A percentile compares a stretch with the other conserved stretches of the same genome.
Conservation (phyloP, 2,797 vertebrate species). For the Chaunax sp. region DNA sequence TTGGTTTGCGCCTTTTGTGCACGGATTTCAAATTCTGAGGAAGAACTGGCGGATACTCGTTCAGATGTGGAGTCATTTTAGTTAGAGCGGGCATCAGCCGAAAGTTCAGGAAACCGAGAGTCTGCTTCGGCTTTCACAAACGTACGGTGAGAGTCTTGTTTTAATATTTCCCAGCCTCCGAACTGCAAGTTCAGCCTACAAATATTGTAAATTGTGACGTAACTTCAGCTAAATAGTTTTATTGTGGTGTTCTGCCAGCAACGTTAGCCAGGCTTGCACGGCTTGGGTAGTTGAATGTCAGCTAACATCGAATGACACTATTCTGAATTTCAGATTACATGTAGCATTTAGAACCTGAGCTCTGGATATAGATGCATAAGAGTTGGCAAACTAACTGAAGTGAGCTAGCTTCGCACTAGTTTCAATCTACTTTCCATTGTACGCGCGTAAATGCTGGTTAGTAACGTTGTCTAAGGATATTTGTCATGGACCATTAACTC, state of each 20-base stretch:
- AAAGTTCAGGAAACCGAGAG: neutral
- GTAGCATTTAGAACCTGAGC: neutral
- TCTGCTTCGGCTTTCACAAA: neutral
- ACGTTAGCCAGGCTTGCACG: neutral
- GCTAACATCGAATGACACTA: neutral
- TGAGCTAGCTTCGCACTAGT: neutral
- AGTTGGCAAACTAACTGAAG: neutral
- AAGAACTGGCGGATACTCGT: slow-evolving; percentile 71
- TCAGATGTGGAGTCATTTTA: slow-evolving; percentile 34
- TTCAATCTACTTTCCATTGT: neutral
- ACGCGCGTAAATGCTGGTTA: slow-evolving; percentile 17
- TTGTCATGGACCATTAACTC: accelerated
- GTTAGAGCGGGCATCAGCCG: neutral
- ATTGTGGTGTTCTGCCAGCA: neutral
- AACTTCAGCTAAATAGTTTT: neutral
- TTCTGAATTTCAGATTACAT: accelerated
- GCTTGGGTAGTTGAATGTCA: accelerated
- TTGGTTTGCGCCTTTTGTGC: slow-evolving; percentile 74
- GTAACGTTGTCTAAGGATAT: accelerated
- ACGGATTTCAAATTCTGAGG: slow-evolving; percentile 79
- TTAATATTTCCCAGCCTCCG: accelerated
- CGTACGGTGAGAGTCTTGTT: neutral
- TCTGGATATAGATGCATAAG: accelerated
- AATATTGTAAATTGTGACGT: too few relatives aligned
- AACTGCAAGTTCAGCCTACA: accelerated